Base-by-base conservation (phyloP, 2,888 invertebrate species). In the Chrysolina oricalcia region DNA sequence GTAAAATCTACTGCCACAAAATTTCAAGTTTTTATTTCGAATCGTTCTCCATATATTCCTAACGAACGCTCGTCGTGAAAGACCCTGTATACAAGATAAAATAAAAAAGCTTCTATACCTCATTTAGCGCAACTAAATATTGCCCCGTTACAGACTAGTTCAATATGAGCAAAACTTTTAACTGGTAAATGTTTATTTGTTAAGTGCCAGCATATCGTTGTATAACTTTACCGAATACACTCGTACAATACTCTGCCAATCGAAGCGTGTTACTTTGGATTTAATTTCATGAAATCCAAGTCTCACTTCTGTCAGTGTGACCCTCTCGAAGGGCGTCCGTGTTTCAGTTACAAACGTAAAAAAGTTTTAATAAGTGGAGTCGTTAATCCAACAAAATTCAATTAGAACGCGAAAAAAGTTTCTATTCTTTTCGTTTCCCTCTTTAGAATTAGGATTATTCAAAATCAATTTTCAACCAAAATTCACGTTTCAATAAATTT, bases 281-380 rank as follows among this genome's bases (percentile, higher is more conserved):
- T 41, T 53, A 2, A 5, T 53, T 41, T 21, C 40, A 35, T 40
- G 40, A 65, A 46, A 41, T 21, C 21, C 0, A 21, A 53, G 11
- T 53, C 53, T 13, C 53, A 21, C 21, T 53, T 53, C 19, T 53
- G 21, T 53, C 53, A 53, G 53, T 21, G 21, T 53, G 21, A 53
- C 53, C 11, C 53, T 21, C 21, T 66, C 15, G 11, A 46, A 59
- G 50, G 62, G 75, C 71, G 69, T 59, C 74, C 48, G 65, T 73
- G 71, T 73, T 71, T 70, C 67, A 73, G 19, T 53, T 11, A 9
- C 53, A 76, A 72, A 71, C 73, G 43, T 21, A 63, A 73, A 70
- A 77, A 75, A 78, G 74, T 73, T 78, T 76, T 73, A 74, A 74
- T 74, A 76, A 78, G 73, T 78, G 73, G 70, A 62, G 76, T 71